These are phyloP conservation scores for Micromesistius poutassou DNA, from an alignment of 2,797 vertebrate species.

Conservation along the genomic window DNA sequence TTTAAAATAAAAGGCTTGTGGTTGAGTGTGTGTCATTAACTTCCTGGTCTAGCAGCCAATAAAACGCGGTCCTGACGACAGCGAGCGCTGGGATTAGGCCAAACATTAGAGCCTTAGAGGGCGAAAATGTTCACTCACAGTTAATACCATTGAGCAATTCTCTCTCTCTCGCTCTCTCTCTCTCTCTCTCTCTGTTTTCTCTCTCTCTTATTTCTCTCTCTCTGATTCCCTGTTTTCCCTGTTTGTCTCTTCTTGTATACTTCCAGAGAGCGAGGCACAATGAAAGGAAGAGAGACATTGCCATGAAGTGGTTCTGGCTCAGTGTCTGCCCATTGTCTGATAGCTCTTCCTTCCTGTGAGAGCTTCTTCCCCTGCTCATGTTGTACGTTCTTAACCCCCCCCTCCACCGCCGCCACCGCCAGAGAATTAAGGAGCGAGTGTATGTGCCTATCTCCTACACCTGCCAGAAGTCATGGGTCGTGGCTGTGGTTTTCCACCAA, in stretches of 20 bases:
- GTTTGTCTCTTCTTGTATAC: slow-evolving; percentile 59
- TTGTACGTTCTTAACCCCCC: too few species aligned
- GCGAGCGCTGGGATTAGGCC: slow-evolving; percentile 57
- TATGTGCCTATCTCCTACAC: too few species aligned
- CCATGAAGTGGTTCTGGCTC: too few species aligned
- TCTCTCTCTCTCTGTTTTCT: not conserved
- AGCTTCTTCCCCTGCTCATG: too few species aligned
- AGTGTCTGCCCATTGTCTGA: slow-evolving; percentile 50
- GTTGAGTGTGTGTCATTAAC: slow-evolving; percentile 57
- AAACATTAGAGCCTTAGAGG: slow-evolving; percentile 58
- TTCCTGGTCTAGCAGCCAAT: slow-evolving; percentile 48
- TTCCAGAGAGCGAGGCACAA: too few species aligned
- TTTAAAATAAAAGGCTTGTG: slow-evolving; percentile 25
- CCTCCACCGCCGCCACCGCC: too few species aligned
- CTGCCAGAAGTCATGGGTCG: too few species aligned
- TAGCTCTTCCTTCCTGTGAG: not conserved
- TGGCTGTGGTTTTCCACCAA: too few species aligned
- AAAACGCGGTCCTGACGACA: slow-evolving; percentile 38
- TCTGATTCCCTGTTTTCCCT: slow-evolving; percentile 44
- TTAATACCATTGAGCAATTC: slow-evolving; percentile 66
- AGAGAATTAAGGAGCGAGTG: too few species aligned
- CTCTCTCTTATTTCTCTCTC: slow-evolving; percentile 38
- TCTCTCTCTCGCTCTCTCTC: slow-evolving; percentile 29
- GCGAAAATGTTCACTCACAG: slow-evolving; percentile 57
- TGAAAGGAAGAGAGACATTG: too few species aligned